These are phyloP conservation scores for Cryptoleucopteryx plumbea DNA, from an alignment of 2,113 vertebrate genomes.

Conservation along the genomic window DNA sequence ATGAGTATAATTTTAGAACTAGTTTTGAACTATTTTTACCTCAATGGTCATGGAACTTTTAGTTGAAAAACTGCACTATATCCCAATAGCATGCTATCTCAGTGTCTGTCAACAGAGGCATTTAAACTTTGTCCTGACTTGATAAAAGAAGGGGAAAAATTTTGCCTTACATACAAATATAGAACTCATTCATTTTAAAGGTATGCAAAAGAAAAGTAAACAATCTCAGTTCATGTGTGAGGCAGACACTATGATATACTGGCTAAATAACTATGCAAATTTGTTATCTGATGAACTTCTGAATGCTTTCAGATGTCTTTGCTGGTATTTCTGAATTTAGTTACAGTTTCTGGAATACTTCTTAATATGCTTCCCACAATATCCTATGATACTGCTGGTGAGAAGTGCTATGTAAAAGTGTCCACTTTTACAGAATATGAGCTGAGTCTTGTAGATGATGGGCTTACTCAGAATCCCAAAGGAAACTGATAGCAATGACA, in stretches of 20 bases:
- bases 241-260: background rate
- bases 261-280: background rate
- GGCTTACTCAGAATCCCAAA: background rate
- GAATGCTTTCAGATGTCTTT: background rate
- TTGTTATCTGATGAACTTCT: background rate
- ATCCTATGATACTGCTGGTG: background rate
- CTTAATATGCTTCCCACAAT: background rate
- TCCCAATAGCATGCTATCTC: background rate
- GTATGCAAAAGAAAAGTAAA: background rate
- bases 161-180: background rate
- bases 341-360: background rate
- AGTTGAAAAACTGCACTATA: background rate
- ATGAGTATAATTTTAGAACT: background rate
- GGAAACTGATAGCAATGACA: background rate
- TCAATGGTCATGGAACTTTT: background rate
- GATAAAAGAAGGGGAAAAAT: background rate
- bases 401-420: background rate
- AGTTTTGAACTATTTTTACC: background rate
- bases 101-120: background rate
- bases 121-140: background rate
- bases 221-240: background rate
- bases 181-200: background rate
- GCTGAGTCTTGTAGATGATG: background rate
- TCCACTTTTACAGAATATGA: background rate
- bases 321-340: background rate